phyloP scores from a whole-genome alignment of 2,113 vertebrate species.

The Psilopogon haemacephalus region DNA sequence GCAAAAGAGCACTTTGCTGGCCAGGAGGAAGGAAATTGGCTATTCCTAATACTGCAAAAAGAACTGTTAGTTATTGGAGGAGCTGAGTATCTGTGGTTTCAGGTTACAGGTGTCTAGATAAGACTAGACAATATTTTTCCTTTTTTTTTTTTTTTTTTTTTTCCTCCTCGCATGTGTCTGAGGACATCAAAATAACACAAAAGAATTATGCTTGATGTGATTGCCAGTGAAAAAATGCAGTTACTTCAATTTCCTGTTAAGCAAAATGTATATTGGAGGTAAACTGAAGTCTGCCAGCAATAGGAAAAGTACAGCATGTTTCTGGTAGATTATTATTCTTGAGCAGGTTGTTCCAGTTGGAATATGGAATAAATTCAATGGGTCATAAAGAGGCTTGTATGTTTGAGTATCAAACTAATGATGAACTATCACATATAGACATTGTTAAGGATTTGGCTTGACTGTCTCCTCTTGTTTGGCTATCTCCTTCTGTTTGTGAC shows the following conservation, averaged over 20 bases:
- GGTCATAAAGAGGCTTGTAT: background rate
- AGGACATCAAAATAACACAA: background rate
- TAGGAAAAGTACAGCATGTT: background rate
- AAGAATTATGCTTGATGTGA: background rate
- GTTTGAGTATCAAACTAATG: background rate
- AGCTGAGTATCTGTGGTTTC: background rate
- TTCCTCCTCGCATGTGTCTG: background rate
- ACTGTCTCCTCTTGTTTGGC: background rate
- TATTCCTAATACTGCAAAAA: background rate
- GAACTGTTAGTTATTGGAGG: background rate
- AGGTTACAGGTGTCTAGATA: background rate
- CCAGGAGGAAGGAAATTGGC: background rate
- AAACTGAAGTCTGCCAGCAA: background rate
- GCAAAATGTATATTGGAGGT: background rate
- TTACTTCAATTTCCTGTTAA: background rate
- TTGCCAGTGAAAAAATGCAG: background rate
- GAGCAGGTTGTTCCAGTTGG: background rate
- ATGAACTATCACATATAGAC: background rate
- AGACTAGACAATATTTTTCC: background rate
- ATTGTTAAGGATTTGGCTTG: background rate
- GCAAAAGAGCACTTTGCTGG: background rate
- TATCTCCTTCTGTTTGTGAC: too few relatives aligned
- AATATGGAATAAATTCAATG: background rate
- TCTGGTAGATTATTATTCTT: background rate
- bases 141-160: background rate